phyloP scores from a whole-genome alignment of 2,797 vertebrate species.

The Aldrovandia affinis region DNA sequence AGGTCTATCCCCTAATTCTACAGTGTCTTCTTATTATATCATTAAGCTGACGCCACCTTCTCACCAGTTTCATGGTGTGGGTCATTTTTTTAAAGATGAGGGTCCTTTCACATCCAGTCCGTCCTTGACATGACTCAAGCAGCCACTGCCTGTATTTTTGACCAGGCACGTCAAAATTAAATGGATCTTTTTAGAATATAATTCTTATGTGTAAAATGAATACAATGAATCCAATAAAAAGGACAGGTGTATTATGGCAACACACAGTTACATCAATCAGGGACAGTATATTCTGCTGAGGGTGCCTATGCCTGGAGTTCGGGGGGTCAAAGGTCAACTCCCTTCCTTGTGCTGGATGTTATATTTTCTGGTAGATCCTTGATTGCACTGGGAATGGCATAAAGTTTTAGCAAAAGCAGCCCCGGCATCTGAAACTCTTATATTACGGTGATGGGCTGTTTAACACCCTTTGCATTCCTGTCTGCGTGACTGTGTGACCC shows the following conservation, averaged over 20 bases:
- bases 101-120: background rate
- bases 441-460: slow-evolving; percentile 16
- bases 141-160: background rate
- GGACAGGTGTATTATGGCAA: slow-evolving; percentile 34
- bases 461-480: slow-evolving; percentile 19
- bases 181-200: slow-evolving; percentile 6
- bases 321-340: too few species aligned
- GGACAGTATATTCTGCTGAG: slow-evolving; percentile 15
- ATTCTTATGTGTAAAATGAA: slow-evolving; percentile 27
- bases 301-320: slow-evolving; percentile 7
- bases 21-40: background rate
- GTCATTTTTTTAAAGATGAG: background rate
- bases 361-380: background rate
- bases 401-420: background rate
- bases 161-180: slow-evolving; percentile 12
- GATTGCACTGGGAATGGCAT: slow-evolving; percentile 5
- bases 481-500: slow-evolving; percentile 30
- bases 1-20: background rate
- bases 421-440: slow-evolving; percentile 3
- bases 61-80: background rate
- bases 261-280: slow-evolving; percentile 43
- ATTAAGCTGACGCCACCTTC: background rate
- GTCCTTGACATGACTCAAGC: background rate
- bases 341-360: background rate
- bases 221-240: slow-evolving; percentile 28